A percentile compares a stretch with the other conserved stretches of the same genome.
phyloP scores from a whole-genome alignment of 1,140 invertebrate species.

The Bombyx mandarina region DNA sequence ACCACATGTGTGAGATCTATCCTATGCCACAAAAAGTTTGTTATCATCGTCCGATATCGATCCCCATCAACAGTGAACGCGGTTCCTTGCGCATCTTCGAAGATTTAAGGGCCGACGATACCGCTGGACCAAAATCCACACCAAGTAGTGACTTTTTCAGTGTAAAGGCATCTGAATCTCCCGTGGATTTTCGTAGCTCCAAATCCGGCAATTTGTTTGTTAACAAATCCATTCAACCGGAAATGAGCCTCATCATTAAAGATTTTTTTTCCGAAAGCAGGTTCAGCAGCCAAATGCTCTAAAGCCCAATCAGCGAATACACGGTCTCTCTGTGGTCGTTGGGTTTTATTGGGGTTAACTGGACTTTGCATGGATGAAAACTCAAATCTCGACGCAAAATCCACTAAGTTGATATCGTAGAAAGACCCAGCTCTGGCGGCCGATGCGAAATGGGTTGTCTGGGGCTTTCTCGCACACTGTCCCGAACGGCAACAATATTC shows the following conservation, averaged over 20 bases:
- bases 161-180: no score
- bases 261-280: neutral
- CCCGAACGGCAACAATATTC: neutral
- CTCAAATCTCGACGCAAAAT: constrained; percentile 9
- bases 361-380: neutral
- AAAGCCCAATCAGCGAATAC: neutral
- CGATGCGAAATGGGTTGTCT: constrained; percentile 6
- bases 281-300: neutral
- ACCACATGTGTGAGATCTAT: no score
- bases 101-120: no score
- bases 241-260: neutral
- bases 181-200: no score
- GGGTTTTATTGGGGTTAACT: neutral
- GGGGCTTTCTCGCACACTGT: constrained; percentile 6
- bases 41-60: no score
- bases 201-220: no score
- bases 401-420: constrained; percentile 10
- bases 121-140: no score
- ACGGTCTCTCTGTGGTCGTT: neutral
- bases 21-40: no score
- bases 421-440: constrained; percentile 13
- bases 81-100: no score
- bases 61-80: no score
- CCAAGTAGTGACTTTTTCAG: no score
- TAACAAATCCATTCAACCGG: neutral